Conservation (phyloP, 2,113 vertebrate species). For the Smithornis capensis region DNA sequence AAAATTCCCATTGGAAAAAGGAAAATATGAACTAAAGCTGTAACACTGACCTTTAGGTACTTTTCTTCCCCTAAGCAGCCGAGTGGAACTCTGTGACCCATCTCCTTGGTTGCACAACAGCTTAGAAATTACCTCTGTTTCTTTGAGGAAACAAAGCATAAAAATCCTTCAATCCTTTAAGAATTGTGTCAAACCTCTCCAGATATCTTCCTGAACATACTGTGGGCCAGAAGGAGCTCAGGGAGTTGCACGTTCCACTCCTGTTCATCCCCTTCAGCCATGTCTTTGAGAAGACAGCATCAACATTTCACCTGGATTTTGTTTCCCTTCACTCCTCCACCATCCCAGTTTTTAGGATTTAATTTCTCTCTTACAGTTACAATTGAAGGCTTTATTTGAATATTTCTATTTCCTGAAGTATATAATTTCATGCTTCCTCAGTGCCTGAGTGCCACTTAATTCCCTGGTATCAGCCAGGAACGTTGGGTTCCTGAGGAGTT, state of each 20-base stretch:
- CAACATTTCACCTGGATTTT: not conserved
- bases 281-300: not conserved
- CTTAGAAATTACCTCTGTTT: not conserved
- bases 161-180: not conserved
- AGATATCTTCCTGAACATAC: accelerated
- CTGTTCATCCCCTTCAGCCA: not conserved
- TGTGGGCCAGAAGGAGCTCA: not conserved
- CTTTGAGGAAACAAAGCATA: too few species aligned
- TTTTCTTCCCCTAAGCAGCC: not conserved
- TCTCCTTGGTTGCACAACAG: not conserved
- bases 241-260: not conserved
- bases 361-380: not conserved
- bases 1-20: not conserved
- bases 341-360: not conserved
- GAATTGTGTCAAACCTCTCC: not conserved
- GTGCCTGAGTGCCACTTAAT: not conserved
- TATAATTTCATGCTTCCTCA: not conserved
- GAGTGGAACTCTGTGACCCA: not conserved
- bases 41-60: not conserved
- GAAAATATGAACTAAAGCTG: not conserved
- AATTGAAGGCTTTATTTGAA: not conserved
- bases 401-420: not conserved
- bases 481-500: accelerated
- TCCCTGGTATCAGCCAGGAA: not conserved
- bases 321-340: not conserved